phyloP scores from a whole-genome alignment of 2,113 vertebrate species.

The Cromileptes altivelis region DNA sequence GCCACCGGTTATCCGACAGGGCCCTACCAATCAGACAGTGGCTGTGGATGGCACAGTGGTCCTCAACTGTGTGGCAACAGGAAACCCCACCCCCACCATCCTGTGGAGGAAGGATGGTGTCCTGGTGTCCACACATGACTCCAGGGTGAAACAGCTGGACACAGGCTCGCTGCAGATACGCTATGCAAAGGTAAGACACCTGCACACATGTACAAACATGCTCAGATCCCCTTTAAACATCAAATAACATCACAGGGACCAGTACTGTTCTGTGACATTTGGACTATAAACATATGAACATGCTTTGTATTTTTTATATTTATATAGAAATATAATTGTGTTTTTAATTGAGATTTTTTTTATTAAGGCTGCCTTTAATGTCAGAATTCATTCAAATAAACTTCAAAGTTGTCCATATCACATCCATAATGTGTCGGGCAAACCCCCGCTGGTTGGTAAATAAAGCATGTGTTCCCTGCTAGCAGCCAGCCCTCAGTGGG shows the following conservation, averaged over 20 bases:
- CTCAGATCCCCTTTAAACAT: slow-evolving; percentile 5
- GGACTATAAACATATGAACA: neutral
- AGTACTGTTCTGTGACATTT: neutral
- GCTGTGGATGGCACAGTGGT: slow-evolving; percentile 94
- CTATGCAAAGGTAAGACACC: slow-evolving; percentile 92
- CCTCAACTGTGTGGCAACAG: slow-evolving; percentile 91
- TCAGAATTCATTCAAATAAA: slow-evolving; percentile 44
- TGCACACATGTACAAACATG: neutral
- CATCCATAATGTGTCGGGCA: slow-evolving; percentile 37
- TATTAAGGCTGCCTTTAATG: slow-evolving; percentile 24
- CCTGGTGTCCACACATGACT: slow-evolving; percentile 94
- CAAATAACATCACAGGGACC: neutral
- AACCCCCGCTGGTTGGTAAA: slow-evolving; percentile 74
- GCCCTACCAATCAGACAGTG: slow-evolving; percentile 96
- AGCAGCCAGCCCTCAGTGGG: slow-evolving; percentile 56
- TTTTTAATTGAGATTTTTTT: slow-evolving; percentile 10
- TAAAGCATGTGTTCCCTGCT: slow-evolving; percentile 73
- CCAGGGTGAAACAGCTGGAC: slow-evolving; percentile 94
- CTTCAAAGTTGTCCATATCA: slow-evolving; percentile 47
- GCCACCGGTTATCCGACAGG: slow-evolving; percentile 95
- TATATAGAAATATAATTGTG: slow-evolving; percentile 1
- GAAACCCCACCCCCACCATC: slow-evolving; percentile 92
- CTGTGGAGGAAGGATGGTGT: slow-evolving; percentile 96
- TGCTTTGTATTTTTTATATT: neutral
- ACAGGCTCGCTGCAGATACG: slow-evolving; percentile 93